Percentiles rank a stretch among this genome's conserved stretches.
Evolutionary conservation across 2,888 invertebrate species (phyloP).

Genomic region (Leptothorax acervorum): DNA sequence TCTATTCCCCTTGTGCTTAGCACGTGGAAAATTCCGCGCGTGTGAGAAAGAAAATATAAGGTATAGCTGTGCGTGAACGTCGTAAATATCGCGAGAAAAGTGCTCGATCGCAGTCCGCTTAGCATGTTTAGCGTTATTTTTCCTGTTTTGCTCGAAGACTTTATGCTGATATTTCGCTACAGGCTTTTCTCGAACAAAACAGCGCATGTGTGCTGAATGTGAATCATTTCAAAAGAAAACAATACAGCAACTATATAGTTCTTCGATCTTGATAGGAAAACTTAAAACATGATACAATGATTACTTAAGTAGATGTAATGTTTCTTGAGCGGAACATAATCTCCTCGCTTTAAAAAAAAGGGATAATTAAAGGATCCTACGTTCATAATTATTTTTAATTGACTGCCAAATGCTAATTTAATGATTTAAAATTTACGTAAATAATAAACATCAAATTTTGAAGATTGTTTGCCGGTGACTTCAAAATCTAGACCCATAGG

Average conservation of each 20-base stretch:
- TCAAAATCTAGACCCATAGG: not conserved
- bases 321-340: slow-evolving; percentile 10
- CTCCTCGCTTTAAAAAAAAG: not conserved
- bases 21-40: slow-evolving; percentile 34
- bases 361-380: not conserved
- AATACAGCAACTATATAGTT: not conserved
- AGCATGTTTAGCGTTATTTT: slow-evolving; percentile 28
- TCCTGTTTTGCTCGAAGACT: not conserved
- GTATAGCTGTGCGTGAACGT: not conserved
- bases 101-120: slow-evolving; percentile 11
- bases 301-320: not conserved
- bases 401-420: not conserved
- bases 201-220: not conserved
- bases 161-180: slow-evolving; percentile 32
- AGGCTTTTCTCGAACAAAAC: not conserved
- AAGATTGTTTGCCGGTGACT: not conserved
- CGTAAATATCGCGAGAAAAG: slow-evolving; percentile 43
- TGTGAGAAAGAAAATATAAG: slow-evolving; percentile 37
- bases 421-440: not conserved
- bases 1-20: slow-evolving; percentile 39
- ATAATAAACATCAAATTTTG: not conserved
- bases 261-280: slow-evolving; percentile 37
- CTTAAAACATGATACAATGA: slow-evolving; percentile 3
- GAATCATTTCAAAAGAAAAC: slow-evolving; percentile 9
- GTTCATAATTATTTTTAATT: not conserved